Base-by-base conservation (phyloP, 2,888 invertebrate genomes). In the Calephelis perditalis region DNA sequence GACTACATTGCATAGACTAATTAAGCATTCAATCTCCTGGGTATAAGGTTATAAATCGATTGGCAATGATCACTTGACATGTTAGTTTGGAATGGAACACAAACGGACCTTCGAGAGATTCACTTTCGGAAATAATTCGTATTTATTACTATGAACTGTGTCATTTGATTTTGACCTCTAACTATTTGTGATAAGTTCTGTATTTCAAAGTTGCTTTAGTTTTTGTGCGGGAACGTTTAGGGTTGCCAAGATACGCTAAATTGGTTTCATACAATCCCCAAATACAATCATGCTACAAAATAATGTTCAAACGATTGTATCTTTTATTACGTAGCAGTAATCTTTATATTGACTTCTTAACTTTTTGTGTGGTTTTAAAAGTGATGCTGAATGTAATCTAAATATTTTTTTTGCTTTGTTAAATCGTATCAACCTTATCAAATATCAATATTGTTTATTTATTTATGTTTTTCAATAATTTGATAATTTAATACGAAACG, bases 181-280 rank as follows among this genome's bases (percentile, higher is more conserved):
- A 5, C 0, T 0, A 0, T 35, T 26, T 9, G 11, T 8, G 11
- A 26, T 52, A 52, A 52, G 52, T 11, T 52, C 11, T 35, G 10
- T 35, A 35, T 35, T 35, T 5, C 6, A 52, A 35, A 10, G 52
- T 11, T 35, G 11, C 9, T 11, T 35, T 52, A 11, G 26, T 68
- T 57, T n/a, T 69, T 68, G 63, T 62, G 70, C 71, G 65, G 65
- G 67, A 71, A 69, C 67, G 67, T 63, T 63, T 69, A 78, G 78
- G 78, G 82, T 77, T 83, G 77, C 76, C 76, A 72, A 71, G 78
- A 71, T 72, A 77, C 74, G 68, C 69, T 69, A 73, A 75, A 74
- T 77, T 74, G 71, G 70, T 67, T 71, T 68, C 66, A 62, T 61
- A 49, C 26, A 49, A 40, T 40, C 40, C 40, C 8, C 40, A 40